Conservation (phyloP, 2,797 vertebrate genomes). For the Phoxinus dragarum region DNA sequence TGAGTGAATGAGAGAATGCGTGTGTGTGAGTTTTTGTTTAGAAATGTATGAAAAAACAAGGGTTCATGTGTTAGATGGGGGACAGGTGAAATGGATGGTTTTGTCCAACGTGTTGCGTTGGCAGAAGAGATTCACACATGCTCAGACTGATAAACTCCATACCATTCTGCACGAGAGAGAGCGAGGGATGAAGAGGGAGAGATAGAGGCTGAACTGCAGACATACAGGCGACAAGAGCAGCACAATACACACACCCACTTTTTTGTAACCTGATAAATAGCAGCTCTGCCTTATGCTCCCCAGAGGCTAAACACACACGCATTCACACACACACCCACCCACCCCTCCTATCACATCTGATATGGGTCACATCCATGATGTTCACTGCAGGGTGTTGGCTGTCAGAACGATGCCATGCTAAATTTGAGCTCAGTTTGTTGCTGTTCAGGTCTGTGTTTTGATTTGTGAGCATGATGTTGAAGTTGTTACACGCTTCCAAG, state of each 20-base stretch:
- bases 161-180: conserved; percentile 6
- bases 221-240: conserved; percentile 79
- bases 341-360: conserved; percentile 45
- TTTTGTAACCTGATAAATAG: conserved; percentile 80
- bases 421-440: conserved; percentile 21
- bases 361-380: conserved; percentile 45
- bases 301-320: conserved; percentile 61
- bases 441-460: conserved; percentile 64
- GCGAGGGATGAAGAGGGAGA: conserved; percentile 34
- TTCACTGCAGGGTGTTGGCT: conserved; percentile 50
- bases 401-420: conserved; percentile 39
- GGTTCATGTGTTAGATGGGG: conserved; percentile 49
- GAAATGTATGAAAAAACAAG: conserved; percentile 37
- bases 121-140: neutral
- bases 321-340: conserved; percentile 15
- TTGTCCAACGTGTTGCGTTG: neutral
- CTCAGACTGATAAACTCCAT: conserved; percentile 25
- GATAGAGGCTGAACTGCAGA: conserved; percentile 74
- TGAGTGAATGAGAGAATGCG: neutral
- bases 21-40: neutral
- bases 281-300: conserved; percentile 71
- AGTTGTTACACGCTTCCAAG: neutral
- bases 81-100: conserved; percentile 25
- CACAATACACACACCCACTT: conserved; percentile 80
- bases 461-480: conserved; percentile 24